Conservation (phyloP, 2,888 invertebrate genomes). For the Amblyjoppa proteus region DNA sequence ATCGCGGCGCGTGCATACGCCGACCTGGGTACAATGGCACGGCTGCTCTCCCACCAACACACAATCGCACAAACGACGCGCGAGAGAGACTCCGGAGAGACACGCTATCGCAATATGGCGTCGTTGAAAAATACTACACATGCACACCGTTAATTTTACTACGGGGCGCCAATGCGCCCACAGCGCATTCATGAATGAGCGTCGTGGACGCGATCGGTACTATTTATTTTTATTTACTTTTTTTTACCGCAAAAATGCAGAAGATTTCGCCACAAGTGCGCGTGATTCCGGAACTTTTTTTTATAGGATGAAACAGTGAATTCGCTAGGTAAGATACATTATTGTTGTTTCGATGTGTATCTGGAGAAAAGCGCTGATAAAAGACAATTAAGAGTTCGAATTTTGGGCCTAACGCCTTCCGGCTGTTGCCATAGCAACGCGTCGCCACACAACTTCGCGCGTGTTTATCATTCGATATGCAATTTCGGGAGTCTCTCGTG, state of each 20-base stretch:
- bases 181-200: conserved; percentile 42
- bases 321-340: background rate
- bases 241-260: background rate
- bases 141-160: conserved; percentile 52
- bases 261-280: background rate
- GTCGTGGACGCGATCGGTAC: conserved; percentile 30
- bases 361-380: background rate
- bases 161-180: conserved; percentile 45
- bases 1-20: conserved; percentile 48
- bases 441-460: background rate
- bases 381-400: background rate
- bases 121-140: conserved; percentile 38
- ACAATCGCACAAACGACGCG: conserved; percentile 43
- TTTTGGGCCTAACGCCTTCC: background rate
- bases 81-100: conserved; percentile 17
- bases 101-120: conserved; percentile 56
- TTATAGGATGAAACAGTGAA: too few relatives aligned
- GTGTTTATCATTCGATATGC: background rate
- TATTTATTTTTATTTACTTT: conserved; percentile 3
- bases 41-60: conserved; percentile 28
- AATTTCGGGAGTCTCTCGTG: background rate
- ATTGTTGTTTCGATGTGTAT: background rate
- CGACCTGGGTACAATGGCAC: conserved; percentile 2
- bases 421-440: conserved; percentile 45
- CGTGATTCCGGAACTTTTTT: background rate